phyloP scores from a whole-genome alignment of 2,113 vertebrate genomes.

The Hucho hucho region DNA sequence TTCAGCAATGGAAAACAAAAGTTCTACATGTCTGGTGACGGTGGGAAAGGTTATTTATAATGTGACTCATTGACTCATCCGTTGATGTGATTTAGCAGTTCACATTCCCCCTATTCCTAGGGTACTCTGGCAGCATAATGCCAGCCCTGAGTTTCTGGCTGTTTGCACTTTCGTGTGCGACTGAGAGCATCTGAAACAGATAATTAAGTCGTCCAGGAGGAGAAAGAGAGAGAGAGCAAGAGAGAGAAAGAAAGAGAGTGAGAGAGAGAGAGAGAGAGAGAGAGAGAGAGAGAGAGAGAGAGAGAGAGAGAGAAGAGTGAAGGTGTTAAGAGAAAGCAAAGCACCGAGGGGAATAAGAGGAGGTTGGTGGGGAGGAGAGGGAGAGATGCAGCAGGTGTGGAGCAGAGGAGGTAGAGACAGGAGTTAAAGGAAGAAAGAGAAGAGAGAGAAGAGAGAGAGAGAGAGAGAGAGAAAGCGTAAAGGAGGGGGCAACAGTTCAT shows the following conservation, averaged over 20 bases:
- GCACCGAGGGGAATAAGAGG: too few relatives aligned
- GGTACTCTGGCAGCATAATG: neutral
- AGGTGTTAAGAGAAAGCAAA: neutral
- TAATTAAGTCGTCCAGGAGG: conserved; percentile 11
- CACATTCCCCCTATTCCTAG: conserved; percentile 1
- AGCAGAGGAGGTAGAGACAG: too few relatives aligned
- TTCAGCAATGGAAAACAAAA: neutral
- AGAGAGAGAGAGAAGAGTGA: neutral
- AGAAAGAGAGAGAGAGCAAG: neutral
- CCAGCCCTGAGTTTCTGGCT: neutral
- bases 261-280: neutral
- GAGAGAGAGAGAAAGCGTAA: neutral
- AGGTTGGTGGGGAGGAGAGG: too few relatives aligned
- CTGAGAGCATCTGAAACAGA: conserved; percentile 11
- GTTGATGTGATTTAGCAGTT: conserved; percentile 38
- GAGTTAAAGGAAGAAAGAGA: too few relatives aligned
- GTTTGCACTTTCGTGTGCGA: conserved; percentile 25
- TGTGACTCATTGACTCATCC: conserved; percentile 35
- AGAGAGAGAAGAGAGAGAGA: neutral
- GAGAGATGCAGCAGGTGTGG: too few relatives aligned
- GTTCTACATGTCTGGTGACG: neutral
- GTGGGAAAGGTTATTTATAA: conserved; percentile 26
- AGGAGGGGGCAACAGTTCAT: neutral
- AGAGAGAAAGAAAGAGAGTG: neutral
- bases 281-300: neutral